phyloP scores from a whole-genome alignment of 1,140 invertebrate species.

The Caenorhabditis briggsae region DNA sequence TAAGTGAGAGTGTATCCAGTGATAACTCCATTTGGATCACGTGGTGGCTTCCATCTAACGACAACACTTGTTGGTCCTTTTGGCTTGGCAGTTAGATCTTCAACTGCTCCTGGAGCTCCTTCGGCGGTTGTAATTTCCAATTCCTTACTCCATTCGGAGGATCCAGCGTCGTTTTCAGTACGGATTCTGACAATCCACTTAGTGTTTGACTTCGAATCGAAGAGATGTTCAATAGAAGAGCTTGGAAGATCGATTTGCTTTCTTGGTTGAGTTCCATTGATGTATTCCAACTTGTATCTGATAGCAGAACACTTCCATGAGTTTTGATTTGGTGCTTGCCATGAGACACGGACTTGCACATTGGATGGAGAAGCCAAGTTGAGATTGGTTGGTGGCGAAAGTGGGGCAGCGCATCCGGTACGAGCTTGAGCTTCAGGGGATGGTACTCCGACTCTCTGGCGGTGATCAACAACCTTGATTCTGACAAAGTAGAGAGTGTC shows the following conservation, averaged over 20 bases:
- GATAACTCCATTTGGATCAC: conserved; percentile 76
- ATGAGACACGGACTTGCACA: conserved; percentile 73
- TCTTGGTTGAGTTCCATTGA: conserved; percentile 62
- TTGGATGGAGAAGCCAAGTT: conserved; percentile 73
- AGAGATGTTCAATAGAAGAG: conserved; percentile 69
- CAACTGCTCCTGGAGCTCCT: conserved; percentile 74
- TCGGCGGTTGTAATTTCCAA: conserved; percentile 71
- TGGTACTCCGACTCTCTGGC: conserved; percentile 71
- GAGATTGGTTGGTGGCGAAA: conserved; percentile 74
- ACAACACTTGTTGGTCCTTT: conserved; percentile 67
- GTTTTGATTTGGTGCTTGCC: conserved; percentile 74
- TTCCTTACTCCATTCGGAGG: conserved; percentile 75
- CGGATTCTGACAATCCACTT: conserved; percentile 73
- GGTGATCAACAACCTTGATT: conserved; percentile 75
- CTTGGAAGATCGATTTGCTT: conserved; percentile 68
- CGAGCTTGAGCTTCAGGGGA: conserved; percentile 77
- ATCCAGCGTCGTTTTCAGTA: conserved; percentile 76
- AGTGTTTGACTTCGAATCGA: conserved; percentile 75
- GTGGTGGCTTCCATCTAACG: conserved; percentile 71
- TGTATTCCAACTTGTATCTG: conserved; percentile 65
- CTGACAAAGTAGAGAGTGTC: conserved; percentile 77
- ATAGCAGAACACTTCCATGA: conserved; percentile 75
- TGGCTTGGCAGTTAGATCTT: conserved; percentile 69
- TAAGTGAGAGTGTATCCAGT: conserved; percentile 77
- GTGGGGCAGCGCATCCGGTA: conserved; percentile 76